Base-by-base conservation (phyloP, 1,140 invertebrate genomes). In the Linepithema humile region DNA sequence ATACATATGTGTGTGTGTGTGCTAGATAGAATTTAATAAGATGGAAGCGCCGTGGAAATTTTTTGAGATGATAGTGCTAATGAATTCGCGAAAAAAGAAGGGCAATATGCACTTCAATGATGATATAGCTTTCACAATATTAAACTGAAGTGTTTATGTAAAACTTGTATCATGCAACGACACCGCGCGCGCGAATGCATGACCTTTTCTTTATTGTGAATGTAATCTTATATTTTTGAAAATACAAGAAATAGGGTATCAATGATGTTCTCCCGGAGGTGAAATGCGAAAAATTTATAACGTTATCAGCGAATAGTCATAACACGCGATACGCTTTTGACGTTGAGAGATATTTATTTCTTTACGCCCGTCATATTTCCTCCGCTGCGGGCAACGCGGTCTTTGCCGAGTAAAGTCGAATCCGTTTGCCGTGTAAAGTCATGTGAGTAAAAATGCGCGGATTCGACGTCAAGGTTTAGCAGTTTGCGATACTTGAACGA, bases 181-280 rank as follows among this genome's bases (percentile, higher is more conserved):
- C n/a, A n/a, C n/a, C n/a, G n/a, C n/a, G n/a, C n/a, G 35, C n/a
- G 9, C 15, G 9, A 12, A 2, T 12, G 50, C 43, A 17, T 20
- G 17, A 65, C 23, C 50, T 65, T 77, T 65, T 65, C 74, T 77
- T 65, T 77, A 77, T 50, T 23, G 73, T 50, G 60, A 72, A 64
- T 45, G 59, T 26, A 48, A 77, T 9, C 20, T 48, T 20, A 12
- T 48, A 45, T 32, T 38, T 75, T 64, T 23, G 9, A 38, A 26
- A 64, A 26, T 64, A 65, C 60, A 12, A 26, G 40, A 45, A 43
- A 64, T 15, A 50, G 20, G n/a, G 40, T 45, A 29, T n/a, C 38
- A 38, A 15, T 65, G 29, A 7, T 17, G 12, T 26, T 35, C 23
- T 3, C 40, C 62, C 26, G 6, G 12, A 62, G 20, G 10, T 65